These are phyloP conservation scores for Danio aesculapii DNA, from an alignment of 2,797 vertebrate genomes.

Conservation along the genomic window DNA sequence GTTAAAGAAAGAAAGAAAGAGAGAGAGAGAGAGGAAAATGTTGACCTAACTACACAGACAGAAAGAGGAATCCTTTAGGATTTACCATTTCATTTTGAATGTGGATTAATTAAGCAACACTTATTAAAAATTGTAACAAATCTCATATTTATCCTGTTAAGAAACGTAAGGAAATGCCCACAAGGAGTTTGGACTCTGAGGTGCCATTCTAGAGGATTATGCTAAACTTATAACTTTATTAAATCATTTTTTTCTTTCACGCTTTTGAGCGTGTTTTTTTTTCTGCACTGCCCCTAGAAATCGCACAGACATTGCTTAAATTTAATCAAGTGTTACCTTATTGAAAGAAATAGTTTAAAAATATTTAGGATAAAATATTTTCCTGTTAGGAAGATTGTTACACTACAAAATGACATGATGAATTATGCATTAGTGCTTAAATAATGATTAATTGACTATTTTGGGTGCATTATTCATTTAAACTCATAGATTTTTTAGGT, in stretches of 20 bases:
- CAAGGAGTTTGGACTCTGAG: conserved; percentile 71
- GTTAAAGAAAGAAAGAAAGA: conserved; percentile 56
- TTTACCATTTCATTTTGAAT: conserved; percentile 77
- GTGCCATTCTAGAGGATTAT: conserved; percentile 69
- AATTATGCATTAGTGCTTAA: neutral
- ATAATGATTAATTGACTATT: neutral
- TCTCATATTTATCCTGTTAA: conserved; percentile 77
- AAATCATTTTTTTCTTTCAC: conserved; percentile 69
- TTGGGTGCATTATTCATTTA: neutral
- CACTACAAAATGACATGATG: neutral
- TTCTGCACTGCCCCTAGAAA: conserved; percentile 65
- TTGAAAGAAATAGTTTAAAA: too few relatives aligned
- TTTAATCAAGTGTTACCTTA: neutral
- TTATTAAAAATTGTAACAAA: conserved; percentile 79
- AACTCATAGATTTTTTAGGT: neutral
- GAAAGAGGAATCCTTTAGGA: conserved; percentile 74
- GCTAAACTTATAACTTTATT: conserved; percentile 74
- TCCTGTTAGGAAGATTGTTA: neutral
- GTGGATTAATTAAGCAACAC: conserved; percentile 84
- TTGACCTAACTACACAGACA: conserved; percentile 78
- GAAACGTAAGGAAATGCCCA: conserved; percentile 76
- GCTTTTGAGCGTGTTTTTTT: conserved; percentile 71
- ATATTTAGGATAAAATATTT: too few relatives aligned
- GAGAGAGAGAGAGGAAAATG: conserved; percentile 46
- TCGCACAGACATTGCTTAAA: conserved; percentile 64